phyloP scores from a whole-genome alignment of 2,797 vertebrate species.

The Astyanax mexicanus region DNA sequence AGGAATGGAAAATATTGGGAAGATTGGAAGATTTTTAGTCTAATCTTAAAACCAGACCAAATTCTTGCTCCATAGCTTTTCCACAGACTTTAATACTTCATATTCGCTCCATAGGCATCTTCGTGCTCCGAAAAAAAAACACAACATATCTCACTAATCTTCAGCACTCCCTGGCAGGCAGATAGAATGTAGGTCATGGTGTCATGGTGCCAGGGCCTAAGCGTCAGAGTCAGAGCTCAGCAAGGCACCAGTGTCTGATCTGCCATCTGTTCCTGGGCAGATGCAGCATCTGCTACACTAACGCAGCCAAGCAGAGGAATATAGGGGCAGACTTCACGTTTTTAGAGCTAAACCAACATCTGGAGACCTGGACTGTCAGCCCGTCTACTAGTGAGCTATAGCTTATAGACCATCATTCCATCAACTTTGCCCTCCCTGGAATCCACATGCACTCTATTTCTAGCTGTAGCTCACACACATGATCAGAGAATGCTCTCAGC shows the following conservation, averaged over 20 bases:
- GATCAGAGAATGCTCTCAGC: background rate
- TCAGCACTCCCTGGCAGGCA: background rate
- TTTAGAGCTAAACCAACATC: slow-evolving; percentile 3
- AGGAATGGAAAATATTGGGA: background rate
- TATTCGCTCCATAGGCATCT: background rate
- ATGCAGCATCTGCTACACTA: slow-evolving; percentile 24
- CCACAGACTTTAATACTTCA: too few relatives aligned
- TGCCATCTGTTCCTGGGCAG: slow-evolving; percentile 27
- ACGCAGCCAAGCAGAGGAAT: slow-evolving; percentile 7
- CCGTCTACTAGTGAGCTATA: background rate
- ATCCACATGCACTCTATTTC: background rate
- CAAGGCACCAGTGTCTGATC: slow-evolving; percentile 26
- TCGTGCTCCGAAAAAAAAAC: background rate
- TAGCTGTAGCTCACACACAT: background rate
- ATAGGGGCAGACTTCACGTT: slow-evolving; percentile 30
- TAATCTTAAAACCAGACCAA: background rate
- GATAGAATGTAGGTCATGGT: slow-evolving; percentile 38
- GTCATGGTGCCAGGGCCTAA: slow-evolving; percentile 25
- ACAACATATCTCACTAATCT: slow-evolving; percentile 8
- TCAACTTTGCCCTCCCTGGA: background rate
- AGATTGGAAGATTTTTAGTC: too few relatives aligned
- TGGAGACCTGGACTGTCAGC: background rate
- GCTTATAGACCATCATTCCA: background rate
- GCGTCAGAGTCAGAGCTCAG: slow-evolving; percentile 6
- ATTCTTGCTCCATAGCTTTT: background rate